A percentile compares a stretch with the other conserved stretches of the same genome.
Conservation (phyloP, 1,140 invertebrate species). For the Thrips palmi region DNA sequence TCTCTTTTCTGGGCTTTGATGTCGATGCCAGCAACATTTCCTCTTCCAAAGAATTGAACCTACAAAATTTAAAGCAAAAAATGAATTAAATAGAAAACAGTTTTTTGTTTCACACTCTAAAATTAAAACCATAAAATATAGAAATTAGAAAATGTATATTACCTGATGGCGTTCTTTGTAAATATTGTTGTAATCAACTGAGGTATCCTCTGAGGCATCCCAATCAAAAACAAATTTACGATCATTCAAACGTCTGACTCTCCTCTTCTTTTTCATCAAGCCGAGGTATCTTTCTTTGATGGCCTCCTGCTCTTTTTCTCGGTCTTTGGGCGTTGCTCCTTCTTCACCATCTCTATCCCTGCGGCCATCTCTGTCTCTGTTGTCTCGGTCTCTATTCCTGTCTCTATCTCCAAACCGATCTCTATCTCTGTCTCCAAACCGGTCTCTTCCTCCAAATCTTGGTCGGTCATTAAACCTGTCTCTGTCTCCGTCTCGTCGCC, state of each 20-base stretch:
- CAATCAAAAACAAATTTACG: conserved; percentile 99
- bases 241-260: conserved; percentile 86
- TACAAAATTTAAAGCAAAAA: conserved; percentile 14
- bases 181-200: conserved; percentile 89
- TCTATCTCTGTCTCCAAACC: conserved; percentile 14
- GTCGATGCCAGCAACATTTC: conserved; percentile 95
- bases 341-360: conserved; percentile 27
- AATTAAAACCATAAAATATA: no score
- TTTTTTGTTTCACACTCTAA: neutral
- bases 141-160: conserved; percentile 23
- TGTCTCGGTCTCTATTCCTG: conserved; percentile 19
- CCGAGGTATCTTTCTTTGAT: conserved; percentile 93
- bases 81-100: neutral
- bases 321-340: conserved; percentile 53
- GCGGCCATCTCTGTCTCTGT: conserved; percentile 22
- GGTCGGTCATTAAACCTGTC: conserved; percentile 19
- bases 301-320: conserved; percentile 79
- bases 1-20: conserved; percentile 94
- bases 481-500: conserved; percentile 23
- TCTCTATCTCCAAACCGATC: conserved; percentile 15
- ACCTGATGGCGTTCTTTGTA: conserved; percentile 93
- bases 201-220: conserved; percentile 97
- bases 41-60: conserved; percentile 92
- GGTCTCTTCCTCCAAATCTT: conserved; percentile 18
- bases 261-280: conserved; percentile 80